Evolutionary conservation across 2,888 invertebrate genomes (phyloP).

Genomic region (Hyles lineata): DNA sequence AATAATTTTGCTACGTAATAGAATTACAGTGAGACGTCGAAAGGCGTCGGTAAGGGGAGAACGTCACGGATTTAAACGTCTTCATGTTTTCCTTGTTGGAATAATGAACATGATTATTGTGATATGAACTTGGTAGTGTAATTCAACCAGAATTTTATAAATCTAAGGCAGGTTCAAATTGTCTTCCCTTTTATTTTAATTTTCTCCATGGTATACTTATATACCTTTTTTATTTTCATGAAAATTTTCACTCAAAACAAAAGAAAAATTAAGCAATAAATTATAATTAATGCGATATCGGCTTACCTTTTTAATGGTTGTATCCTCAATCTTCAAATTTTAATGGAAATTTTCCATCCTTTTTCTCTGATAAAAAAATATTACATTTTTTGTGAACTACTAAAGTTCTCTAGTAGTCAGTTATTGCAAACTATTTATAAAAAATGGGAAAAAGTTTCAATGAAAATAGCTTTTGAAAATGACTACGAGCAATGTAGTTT

Average conservation of each 20-base stretch:
- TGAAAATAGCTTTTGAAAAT: too few relatives aligned
- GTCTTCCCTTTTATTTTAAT: background rate
- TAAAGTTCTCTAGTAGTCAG: too few relatives aligned
- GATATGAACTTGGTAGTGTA: background rate
- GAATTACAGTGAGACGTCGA: conserved; percentile 20
- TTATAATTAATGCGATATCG: background rate
- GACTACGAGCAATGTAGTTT: background rate
- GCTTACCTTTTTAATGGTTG: background rate
- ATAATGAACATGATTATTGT: conserved; percentile 26
- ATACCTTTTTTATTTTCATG: too few relatives aligned
- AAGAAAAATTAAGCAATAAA: background rate
- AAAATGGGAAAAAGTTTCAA: too few relatives aligned
- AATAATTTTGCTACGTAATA: conserved; percentile 33
- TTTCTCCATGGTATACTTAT: too few relatives aligned
- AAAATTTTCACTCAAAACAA: too few relatives aligned
- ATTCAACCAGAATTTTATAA: background rate
- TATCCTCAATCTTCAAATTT: background rate
- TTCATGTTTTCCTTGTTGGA: conserved; percentile 21
- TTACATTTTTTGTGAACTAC: too few relatives aligned
- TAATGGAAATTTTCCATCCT: too few relatives aligned
- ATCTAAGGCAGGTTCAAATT: background rate
- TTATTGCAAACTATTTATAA: too few relatives aligned
- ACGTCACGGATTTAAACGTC: conserved; percentile 32
- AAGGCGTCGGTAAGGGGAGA: conserved; percentile 28
- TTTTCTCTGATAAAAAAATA: too few relatives aligned